Evolutionary conservation across 2,797 vertebrate genomes (phyloP), one percentile per base, ranked within the genome.

Genomic region (Prunella strophiata): DNA sequence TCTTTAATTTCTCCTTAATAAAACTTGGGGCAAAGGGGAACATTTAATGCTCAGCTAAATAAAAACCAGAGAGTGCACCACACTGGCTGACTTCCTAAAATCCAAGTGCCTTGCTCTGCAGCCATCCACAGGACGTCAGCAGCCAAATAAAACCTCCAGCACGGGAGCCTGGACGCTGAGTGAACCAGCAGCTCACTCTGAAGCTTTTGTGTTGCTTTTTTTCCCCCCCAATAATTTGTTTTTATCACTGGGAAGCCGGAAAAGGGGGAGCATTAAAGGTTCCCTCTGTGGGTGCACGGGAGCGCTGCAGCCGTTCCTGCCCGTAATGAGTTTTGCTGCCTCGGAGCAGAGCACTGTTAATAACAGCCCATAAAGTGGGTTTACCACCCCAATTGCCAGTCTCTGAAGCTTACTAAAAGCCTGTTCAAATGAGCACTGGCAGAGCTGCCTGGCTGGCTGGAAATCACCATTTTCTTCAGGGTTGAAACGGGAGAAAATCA

Each of bases 1-100:
- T 43, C 88, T 90, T 95, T 66, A 96, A 93, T 94, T 96, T 93
- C 73, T 96, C 38, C 77, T 65, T 81, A 81, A 91, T 96, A 92
- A 96, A 96, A 96, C 77, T 2, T 29, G 30, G 86, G 88, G 86
- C 88, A 96, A 90, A 93, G 92, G 88, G 88, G 86, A 94, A 42
- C 68, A 4, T 85, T 91, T 91, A 85, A 91, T 10, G 79, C 5
- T 1, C 54, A 40, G 38, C 66, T 87, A 92, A 94, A 95, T 88
- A 82, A 88, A 91, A 94, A 90, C 0, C 91, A 92, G 86, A 66
- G 88, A 63, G 72, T 2, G 1, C n/a, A 55, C 63, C 77, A 52
- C 42, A 47, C 74, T 23, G 59, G 63, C 63, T 0, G 2, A 52
- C 85, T 92, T 90, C 88, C 91, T 76, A 92, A 93, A 94, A 81